Evolutionary conservation across 2,888 invertebrate species (phyloP).

Genomic region (Chirona hameri): DNA sequence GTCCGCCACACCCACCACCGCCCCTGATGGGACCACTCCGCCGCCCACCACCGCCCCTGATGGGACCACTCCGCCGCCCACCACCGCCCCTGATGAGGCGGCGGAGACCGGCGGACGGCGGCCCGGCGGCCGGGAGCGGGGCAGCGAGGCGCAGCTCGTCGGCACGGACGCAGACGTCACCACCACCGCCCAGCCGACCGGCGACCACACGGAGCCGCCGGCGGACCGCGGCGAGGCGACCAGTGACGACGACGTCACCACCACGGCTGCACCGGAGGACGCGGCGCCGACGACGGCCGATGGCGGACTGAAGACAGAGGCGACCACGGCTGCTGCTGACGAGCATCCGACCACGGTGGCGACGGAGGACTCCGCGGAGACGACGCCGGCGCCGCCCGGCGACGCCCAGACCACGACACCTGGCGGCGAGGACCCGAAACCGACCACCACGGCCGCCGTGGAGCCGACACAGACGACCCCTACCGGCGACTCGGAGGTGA

Average conservation of each 20-base stretch:
- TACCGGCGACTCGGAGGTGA: background rate
- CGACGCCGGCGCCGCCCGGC: background rate
- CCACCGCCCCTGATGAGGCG: background rate
- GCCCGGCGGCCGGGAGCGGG: background rate
- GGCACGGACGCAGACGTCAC: background rate
- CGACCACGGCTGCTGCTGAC: background rate
- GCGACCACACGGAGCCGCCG: background rate
- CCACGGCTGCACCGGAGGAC: background rate
- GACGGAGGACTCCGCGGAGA: background rate
- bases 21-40: background rate
- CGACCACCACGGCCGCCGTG: background rate
- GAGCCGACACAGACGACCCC: background rate
- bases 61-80: background rate
- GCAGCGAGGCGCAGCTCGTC: background rate
- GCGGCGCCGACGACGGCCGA: too few relatives aligned
- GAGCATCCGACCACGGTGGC: background rate
- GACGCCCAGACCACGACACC: too few relatives aligned
- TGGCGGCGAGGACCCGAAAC: background rate
- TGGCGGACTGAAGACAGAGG: background rate
- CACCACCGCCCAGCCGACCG: background rate
- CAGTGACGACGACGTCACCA: background rate
- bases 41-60: background rate
- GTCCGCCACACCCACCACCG: background rate
- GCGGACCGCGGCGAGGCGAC: background rate
- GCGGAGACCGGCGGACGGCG: background rate